phyloP scores from a whole-genome alignment of 2,113 vertebrate genomes.

The Aptenodytes forsteri region DNA sequence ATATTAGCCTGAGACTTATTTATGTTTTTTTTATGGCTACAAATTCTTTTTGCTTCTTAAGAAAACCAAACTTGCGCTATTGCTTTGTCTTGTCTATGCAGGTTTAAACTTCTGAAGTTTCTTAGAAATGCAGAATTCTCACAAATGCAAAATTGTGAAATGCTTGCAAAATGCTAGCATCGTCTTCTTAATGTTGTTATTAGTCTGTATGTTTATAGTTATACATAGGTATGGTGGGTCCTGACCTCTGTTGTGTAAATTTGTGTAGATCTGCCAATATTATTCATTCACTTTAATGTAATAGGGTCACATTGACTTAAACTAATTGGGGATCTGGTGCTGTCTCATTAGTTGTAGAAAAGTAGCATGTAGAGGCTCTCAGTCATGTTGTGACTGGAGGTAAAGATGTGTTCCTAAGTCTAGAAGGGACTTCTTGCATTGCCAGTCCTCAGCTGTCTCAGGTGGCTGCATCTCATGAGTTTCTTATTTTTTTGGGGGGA shows the following conservation, averaged over 20 bases:
- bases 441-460: background rate
- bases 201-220: background rate
- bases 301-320: background rate
- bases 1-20: background rate
- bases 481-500: background rate
- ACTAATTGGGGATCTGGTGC: background rate
- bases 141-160: background rate
- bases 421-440: background rate
- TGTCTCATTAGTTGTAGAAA: background rate
- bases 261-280: background rate
- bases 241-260: background rate
- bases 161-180: background rate
- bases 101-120: background rate
- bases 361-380: background rate
- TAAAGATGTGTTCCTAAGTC: background rate
- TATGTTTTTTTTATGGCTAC: background rate
- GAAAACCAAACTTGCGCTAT: background rate
- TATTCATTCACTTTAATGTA: background rate
- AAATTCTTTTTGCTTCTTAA: background rate
- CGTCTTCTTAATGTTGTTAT: background rate
- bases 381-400: background rate
- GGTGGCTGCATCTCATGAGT: background rate
- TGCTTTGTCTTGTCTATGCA: fast-evolving
- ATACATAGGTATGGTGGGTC: background rate
- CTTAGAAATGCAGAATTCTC: background rate